phyloP scores from a whole-genome alignment of 2,888 invertebrate species.

The Netelia melanura region DNA sequence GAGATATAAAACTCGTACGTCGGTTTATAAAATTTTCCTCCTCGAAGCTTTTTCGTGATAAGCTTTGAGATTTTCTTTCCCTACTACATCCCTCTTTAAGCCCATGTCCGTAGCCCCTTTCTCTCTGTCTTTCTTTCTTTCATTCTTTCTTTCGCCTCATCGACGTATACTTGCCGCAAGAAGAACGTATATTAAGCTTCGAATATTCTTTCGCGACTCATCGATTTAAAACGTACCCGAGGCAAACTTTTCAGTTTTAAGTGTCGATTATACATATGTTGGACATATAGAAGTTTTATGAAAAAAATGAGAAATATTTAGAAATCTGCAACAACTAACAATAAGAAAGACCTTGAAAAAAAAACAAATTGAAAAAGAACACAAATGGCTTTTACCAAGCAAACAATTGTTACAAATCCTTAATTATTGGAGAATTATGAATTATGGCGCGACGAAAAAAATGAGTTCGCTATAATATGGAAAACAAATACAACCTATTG shows the following conservation, averaged over 20 bases:
- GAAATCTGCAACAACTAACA: too few species aligned
- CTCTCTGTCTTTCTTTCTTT: not conserved
- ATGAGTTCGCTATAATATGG: too few species aligned
- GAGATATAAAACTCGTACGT: slow-evolving; percentile 36
- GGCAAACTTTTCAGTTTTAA: slow-evolving; percentile 27
- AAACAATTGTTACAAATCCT: too few species aligned
- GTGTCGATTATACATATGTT: too few species aligned
- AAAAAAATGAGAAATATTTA: too few species aligned
- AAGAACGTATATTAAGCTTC: slow-evolving; percentile 45
- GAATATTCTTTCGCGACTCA: slow-evolving; percentile 52
- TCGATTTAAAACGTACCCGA: slow-evolving; percentile 53
- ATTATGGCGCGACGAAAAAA: too few species aligned
- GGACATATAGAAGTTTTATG: too few species aligned
- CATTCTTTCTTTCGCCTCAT: not conserved
- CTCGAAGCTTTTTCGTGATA: slow-evolving; percentile 23
- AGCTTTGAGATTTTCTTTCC: slow-evolving; percentile 45
- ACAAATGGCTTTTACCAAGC: too few species aligned
- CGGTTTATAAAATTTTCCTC: slow-evolving; percentile 45
- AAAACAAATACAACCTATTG: too few species aligned
- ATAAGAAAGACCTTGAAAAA: too few species aligned
- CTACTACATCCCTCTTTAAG: slow-evolving; percentile 18
- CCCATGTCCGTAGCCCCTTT: not conserved
- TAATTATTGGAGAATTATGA: too few species aligned
- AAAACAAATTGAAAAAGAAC: too few species aligned
- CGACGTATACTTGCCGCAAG: not conserved